Base-by-base conservation (phyloP, 2,888 invertebrate genomes). In the Candidula unifasciata region DNA sequence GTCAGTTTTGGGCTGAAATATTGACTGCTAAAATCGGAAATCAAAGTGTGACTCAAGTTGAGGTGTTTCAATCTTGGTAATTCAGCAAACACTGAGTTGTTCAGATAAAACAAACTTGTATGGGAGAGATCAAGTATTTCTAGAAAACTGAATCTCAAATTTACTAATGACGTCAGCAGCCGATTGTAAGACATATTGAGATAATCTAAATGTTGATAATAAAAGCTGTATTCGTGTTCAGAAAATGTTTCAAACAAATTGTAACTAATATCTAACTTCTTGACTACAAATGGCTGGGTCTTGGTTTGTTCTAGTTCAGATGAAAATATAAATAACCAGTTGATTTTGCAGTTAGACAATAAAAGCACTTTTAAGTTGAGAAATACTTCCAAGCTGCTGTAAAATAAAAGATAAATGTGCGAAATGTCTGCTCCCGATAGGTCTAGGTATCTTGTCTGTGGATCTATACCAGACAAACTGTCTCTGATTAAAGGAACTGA, bases 101-200 rank as follows among this genome's bases (percentile, higher is more conserved):
- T 30, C 16, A 82, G 13, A 27, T 52, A 60, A 24, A 16, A 24
- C 3, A 82, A 8, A 10, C 52, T 52, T 52, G 82, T 82, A 13
- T 66, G 35, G 3, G 82, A 82, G 18, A 82, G 66, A 64, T 82
- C 82, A 2, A 82, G 76, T 8, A n/a, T 24, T 66, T 82, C n/a
- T 10, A 82, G 37, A 37, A 3, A 24, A 24, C 6, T 3, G 24
- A 74, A 27, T 3, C 18, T 2, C n/a, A 44, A 13, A 27, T n/a
- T n/a, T 2, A 52, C 16, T n/a, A 10, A 1, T 1, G 27, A 27
- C 10, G 27, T 16, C 3, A 52, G 27, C 3, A 35, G 2, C 52
- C 0, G 44, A 13, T 74, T 74, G 13, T 27, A 74, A 2, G 73
- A 74, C 27, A 74, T 27, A 27, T 74, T 74, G 16, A 74, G 52